These are phyloP conservation scores for Drosophila cardini DNA, from an alignment of 1,140 invertebrate species.

Conservation along the genomic window DNA sequence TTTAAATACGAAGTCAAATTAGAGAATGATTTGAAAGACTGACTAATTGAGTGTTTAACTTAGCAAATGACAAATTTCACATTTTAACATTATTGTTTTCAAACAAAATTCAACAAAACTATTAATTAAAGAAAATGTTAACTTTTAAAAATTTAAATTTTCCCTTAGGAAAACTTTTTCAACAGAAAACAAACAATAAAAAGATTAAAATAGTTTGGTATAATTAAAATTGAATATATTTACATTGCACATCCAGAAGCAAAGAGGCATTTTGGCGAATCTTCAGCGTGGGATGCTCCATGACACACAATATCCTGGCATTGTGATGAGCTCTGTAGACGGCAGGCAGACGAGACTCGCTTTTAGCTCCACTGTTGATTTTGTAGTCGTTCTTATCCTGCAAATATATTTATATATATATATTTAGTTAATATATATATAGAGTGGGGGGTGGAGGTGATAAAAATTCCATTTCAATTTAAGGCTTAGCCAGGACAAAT, in stretches of 20 bases:
- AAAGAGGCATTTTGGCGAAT: constrained; percentile 89
- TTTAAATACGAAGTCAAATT: constrained; percentile 43
- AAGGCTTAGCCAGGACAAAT: constrained; percentile 59
- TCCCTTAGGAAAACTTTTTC: no score
- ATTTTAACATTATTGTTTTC: neutral
- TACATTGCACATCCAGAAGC: constrained; percentile 92
- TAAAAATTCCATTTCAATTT: constrained; percentile 64
- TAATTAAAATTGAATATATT: constrained; percentile 85
- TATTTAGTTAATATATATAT: neutral
- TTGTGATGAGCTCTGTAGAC: constrained; percentile 91
- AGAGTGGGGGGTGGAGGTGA: neutral
- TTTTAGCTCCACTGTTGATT: constrained; percentile 86
- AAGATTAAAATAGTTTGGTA: neutral
- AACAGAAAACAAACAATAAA: no score
- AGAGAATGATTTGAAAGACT: constrained; percentile 22
- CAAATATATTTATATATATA: constrained; percentile 12
- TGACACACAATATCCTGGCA: constrained; percentile 90
- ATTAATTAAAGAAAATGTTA: no score
- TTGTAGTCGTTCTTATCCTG: constrained; percentile 84
- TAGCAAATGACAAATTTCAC: constrained; percentile 4
- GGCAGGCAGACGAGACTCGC: constrained; percentile 88
- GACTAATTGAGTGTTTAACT: constrained; percentile 22
- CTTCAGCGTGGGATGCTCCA: constrained; percentile 89
- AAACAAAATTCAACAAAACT: neutral
- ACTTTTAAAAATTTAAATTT: no score